Conservation (phyloP, 37 sponge, comb jelly and placozoan species). For the Ephydatia muelleri region DNA sequence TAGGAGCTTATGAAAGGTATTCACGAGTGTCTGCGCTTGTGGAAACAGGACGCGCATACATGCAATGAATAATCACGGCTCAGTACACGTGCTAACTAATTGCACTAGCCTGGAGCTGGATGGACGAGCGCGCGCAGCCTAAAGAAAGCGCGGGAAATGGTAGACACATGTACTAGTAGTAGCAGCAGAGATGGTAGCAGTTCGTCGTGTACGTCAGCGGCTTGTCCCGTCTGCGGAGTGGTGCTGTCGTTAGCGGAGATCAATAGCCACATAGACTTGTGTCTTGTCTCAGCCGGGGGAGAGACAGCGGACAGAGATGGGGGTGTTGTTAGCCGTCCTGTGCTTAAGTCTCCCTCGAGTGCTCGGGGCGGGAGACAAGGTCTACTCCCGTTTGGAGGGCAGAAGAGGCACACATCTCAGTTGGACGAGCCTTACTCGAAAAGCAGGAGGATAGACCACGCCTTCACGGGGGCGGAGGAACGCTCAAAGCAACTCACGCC, state of each 20-base stretch:
- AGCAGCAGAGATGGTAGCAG: background rate
- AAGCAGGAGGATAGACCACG: background rate
- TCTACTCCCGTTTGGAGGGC: background rate
- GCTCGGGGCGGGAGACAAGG: background rate
- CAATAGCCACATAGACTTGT: constrained; percentile 39
- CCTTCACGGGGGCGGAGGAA: background rate
- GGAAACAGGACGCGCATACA: too few species aligned
- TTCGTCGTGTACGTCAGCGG: constrained; percentile 13
- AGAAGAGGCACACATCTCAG: constrained; percentile 13
- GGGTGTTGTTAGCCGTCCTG: background rate
- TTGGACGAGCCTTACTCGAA: background rate
- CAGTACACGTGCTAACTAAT: too few species aligned
- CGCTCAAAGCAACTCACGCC: background rate
- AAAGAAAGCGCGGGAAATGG: background rate
- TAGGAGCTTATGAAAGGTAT: background rate
- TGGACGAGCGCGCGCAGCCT: background rate
- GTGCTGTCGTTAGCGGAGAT: constrained; percentile 15
- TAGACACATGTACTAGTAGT: background rate
- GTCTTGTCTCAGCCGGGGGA: constrained; percentile 12
- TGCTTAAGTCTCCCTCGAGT: background rate
- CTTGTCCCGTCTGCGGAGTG: constrained; percentile 26
- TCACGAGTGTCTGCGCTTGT: too few species aligned
- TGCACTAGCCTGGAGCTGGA: too few species aligned
- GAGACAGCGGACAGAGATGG: background rate
- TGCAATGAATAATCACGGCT: too few species aligned